These are phyloP conservation scores for Thyatira batis DNA, from an alignment of 2,888 invertebrate genomes.

Conservation along the genomic window DNA sequence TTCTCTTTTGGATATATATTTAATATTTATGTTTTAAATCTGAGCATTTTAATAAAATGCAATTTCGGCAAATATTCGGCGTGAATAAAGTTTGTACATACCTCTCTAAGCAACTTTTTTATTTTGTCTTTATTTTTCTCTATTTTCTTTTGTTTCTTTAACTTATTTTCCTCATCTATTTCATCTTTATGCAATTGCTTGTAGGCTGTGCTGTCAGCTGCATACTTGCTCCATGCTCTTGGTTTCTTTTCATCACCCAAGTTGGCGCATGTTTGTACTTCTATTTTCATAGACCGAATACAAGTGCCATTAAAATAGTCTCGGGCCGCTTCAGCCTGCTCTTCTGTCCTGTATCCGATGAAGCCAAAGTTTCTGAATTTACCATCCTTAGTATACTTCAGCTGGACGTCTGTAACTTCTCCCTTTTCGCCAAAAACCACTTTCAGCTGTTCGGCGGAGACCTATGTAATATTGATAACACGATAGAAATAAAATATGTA, in stretches of 20 bases:
- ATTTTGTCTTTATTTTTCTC: slow-evolving; percentile 80
- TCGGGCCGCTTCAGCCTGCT: slow-evolving; percentile 89
- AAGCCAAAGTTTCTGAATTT: slow-evolving; percentile 97
- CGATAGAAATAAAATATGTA: neutral
- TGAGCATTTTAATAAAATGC: too few relatives aligned
- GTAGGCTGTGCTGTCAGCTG: slow-evolving; percentile 87
- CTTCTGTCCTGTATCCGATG: slow-evolving; percentile 92
- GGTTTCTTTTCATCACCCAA: slow-evolving; percentile 89
- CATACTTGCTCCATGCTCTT: slow-evolving; percentile 96
- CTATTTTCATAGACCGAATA: slow-evolving; percentile 91
- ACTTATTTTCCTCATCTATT: slow-evolving; percentile 57
- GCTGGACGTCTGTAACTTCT: slow-evolving; percentile 94
- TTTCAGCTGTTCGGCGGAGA: slow-evolving; percentile 89
- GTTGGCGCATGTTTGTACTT: slow-evolving; percentile 87
- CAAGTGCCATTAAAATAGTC: slow-evolving; percentile 92
- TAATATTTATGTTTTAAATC: too few relatives aligned
- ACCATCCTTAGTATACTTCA: slow-evolving; percentile 96
- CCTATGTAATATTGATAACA: slow-evolving; percentile 74
- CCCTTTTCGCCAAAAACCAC: slow-evolving; percentile 91
- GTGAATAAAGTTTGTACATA: too few relatives aligned
- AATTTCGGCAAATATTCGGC: too few relatives aligned
- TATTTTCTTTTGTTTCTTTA: slow-evolving; percentile 56
- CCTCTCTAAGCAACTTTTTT: slow-evolving; percentile 86
- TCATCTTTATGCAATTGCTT: slow-evolving; percentile 76
- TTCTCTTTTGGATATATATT: too few relatives aligned